These are phyloP conservation scores for Drosophila hydei DNA, from an alignment of 1,140 invertebrate genomes.

Conservation along the genomic window DNA sequence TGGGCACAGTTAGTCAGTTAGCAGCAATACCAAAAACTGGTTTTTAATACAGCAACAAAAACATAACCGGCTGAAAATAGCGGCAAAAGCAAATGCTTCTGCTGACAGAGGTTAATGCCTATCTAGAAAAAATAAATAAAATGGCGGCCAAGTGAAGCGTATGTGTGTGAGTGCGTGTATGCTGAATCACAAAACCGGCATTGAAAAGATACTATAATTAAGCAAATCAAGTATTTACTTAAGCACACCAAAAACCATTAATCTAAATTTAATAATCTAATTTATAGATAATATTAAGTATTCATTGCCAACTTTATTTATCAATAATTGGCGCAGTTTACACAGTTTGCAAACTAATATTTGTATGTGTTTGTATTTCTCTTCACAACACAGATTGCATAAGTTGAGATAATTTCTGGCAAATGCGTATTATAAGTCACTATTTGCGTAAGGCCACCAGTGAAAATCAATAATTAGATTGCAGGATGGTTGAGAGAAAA, in stretches of 20 bases:
- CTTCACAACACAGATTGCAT: conserved; percentile 14
- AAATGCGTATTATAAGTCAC: not conserved
- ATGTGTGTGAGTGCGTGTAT: conserved; percentile 15
- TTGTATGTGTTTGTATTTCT: too few species aligned
- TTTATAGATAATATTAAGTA: not conserved
- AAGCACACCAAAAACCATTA: not conserved
- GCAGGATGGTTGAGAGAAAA: conserved; percentile 35
- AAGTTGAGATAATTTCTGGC: conserved; percentile 1
- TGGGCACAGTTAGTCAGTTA: conserved; percentile 12
- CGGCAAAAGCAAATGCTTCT: conserved; percentile 5
- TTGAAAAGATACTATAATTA: conserved; percentile 8
- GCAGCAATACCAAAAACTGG: conserved; percentile 48
- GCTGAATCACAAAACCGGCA: conserved; percentile 62
- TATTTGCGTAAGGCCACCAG: not conserved
- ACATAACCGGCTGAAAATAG: conserved; percentile 35
- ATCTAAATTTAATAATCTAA: not conserved
- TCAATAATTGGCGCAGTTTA: not conserved
- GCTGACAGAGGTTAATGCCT: conserved; percentile 33
- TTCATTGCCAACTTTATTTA: too few species aligned
- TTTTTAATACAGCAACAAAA: conserved; percentile 27
- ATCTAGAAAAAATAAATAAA: conserved; percentile 54
- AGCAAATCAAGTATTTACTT: not conserved
- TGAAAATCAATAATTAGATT: conserved; percentile 69
- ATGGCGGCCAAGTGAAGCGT: conserved; percentile 48
- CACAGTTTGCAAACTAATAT: too few species aligned